phyloP scores from a whole-genome alignment of 1,140 invertebrate species.

The Meloidogyne chitwoodi region DNA sequence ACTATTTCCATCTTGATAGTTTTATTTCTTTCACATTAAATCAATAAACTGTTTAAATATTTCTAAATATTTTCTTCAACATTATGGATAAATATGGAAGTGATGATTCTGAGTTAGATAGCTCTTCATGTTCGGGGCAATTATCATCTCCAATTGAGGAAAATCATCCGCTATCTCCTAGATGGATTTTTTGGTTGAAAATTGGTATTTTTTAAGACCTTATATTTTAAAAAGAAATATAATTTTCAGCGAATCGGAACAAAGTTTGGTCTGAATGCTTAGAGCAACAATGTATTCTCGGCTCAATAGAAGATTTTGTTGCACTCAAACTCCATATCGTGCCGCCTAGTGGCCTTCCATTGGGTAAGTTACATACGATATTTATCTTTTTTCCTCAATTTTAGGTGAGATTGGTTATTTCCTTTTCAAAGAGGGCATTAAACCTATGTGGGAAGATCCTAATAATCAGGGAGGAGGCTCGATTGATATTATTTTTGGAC shows the following conservation, averaged over 20 bases:
- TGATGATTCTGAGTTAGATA: too few relatives aligned
- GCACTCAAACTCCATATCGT: background rate
- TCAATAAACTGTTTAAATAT: too few relatives aligned
- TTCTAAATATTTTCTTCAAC: too few relatives aligned
- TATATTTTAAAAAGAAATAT: background rate
- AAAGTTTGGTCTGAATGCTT: background rate
- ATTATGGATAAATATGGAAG: too few relatives aligned
- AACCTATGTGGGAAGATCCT: background rate
- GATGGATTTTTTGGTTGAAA: background rate
- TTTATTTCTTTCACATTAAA: too few relatives aligned
- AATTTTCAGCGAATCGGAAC: background rate
- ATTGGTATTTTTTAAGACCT: background rate
- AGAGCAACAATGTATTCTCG: background rate
- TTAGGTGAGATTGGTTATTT: background rate
- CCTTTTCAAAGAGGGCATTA: slow-evolving; percentile 1
- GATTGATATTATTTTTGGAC: background rate
- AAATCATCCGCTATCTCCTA: background rate
- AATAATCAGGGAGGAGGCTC: background rate
- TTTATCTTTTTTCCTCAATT: background rate
- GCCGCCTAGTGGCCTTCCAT: background rate
- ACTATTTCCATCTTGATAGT: too few relatives aligned
- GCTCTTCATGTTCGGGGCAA: too few relatives aligned
- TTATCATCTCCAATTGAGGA: background rate
- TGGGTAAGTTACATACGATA: background rate
- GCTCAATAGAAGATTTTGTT: background rate